Evolutionary conservation across 2,888 invertebrate species (phyloP), one percentile per base, ranked within the genome.

Genomic region (Choristoneura rosaceana): DNA sequence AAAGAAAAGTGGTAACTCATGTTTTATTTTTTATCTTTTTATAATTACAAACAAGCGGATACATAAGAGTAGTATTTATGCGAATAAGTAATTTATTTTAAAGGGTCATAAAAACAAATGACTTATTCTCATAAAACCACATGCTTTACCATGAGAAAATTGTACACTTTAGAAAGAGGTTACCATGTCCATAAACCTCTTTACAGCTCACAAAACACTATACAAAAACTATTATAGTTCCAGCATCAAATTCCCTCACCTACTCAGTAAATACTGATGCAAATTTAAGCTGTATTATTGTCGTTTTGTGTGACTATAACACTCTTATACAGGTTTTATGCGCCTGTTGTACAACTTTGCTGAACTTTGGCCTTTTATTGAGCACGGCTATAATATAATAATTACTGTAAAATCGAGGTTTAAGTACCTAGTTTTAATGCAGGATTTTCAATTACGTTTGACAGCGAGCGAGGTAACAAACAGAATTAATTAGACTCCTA

Each of bases 241-340:
- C 41, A n/a, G 47, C 65, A 14, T 64, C 59, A 34, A 47, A 7
- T 17, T 63, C 14, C 2, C 43, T 34, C 14, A 7, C 34, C 38
- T 47, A 60, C 64, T 63, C 33, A 41, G n/a, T 33, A 61, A 45
- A 33, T 43, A 43, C 55, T 8, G 58, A 71, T 71, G 71, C 47
- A 58, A 68, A 71, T 63, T 38, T 17, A 7, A 64, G 10, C 14
- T 33, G 58, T 34, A 63, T 50, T 71, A 63, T 33, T 67, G 71
- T 71, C 71, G 34, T 55, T 58, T 62, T 4, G 62, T 25, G 55
- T 47, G 67, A 38, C 62, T 59, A 58, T 71, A 68, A 68, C 47
- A 58, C 55, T 71, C 38, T 10, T 25, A 14, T 63, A 67, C 25
- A 38, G 58, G 47, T 15, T 71, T 68, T 71, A 71, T 71, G 12